Evolutionary conservation across 1,140 invertebrate genomes (phyloP).

Genomic region (Neodiprion fabricii): DNA sequence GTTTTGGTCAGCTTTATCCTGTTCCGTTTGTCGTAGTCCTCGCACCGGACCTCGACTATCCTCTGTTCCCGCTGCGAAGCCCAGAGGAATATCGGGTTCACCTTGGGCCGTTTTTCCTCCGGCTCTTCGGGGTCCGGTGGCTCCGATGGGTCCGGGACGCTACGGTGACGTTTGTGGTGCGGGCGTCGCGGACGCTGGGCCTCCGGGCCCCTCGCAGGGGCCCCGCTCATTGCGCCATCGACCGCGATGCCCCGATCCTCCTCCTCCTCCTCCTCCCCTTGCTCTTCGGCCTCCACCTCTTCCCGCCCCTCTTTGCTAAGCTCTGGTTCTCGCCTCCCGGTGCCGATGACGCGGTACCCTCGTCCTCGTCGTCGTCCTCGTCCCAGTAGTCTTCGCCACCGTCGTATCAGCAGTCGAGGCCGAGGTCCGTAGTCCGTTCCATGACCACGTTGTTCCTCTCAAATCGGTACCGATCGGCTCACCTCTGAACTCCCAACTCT

Average conservation of each 20-base stretch:
- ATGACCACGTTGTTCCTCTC: background rate
- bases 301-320: background rate
- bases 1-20: constrained; percentile 81
- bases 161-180: constrained; percentile 46
- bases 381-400: constrained; percentile 12
- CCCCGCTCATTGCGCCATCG: constrained; percentile 61
- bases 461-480: constrained; percentile 5
- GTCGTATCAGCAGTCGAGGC: constrained; percentile 40
- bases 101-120: constrained; percentile 63
- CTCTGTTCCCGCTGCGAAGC: constrained; percentile 77
- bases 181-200: constrained; percentile 58
- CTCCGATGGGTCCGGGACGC: background rate
- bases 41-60: constrained; percentile 82
- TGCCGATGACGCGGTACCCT: background rate
- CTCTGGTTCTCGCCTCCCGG: background rate
- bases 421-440: constrained; percentile 15
- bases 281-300: constrained; percentile 3
- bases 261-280: background rate
- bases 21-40: constrained; percentile 84
- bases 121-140: constrained; percentile 20
- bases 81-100: constrained; percentile 84
- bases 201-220: constrained; percentile 57
- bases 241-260: constrained; percentile 35
- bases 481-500: background rate
- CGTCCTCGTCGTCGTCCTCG: constrained; percentile 19